These are phyloP conservation scores for Ctenicera cuprea DNA, from an alignment of 2,888 invertebrate species.

Conservation along the genomic window DNA sequence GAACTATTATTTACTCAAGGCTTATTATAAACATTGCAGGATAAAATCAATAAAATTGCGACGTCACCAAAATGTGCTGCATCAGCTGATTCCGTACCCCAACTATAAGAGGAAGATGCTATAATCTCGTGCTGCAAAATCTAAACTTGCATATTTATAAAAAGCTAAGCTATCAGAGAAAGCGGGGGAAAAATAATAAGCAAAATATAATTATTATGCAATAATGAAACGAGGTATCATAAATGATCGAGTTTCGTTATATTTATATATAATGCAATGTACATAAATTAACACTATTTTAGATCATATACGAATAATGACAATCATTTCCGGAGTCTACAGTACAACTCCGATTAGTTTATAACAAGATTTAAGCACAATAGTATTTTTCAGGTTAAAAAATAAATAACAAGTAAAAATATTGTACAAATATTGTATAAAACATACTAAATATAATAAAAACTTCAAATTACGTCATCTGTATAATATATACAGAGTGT, in stretches of 20 bases:
- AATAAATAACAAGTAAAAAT: constrained; percentile 71
- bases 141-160: too few species aligned
- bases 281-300: constrained; percentile 72
- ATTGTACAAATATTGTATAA: constrained; percentile 71
- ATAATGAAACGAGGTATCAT: constrained; percentile 9
- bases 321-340: constrained; percentile 70
- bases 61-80: too few species aligned
- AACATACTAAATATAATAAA: constrained; percentile 69
- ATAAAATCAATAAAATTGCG: too few species aligned
- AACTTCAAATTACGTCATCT: constrained; percentile 68
- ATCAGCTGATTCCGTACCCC: too few species aligned
- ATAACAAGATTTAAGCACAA: constrained; percentile 67
- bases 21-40: too few species aligned
- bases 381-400: constrained; percentile 67
- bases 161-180: too few species aligned
- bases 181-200: too few species aligned
- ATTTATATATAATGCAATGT: constrained; percentile 72
- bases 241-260: constrained; percentile 67
- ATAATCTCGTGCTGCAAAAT: too few species aligned
- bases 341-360: constrained; percentile 64
- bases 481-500: constrained; percentile 70
- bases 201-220: not conserved
- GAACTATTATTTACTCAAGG: too few species aligned
- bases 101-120: too few species aligned
- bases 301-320: constrained; percentile 72